These are phyloP conservation scores for Bubo blakistoni DNA, from an alignment of 2,113 vertebrate species.

Conservation along the genomic window DNA sequence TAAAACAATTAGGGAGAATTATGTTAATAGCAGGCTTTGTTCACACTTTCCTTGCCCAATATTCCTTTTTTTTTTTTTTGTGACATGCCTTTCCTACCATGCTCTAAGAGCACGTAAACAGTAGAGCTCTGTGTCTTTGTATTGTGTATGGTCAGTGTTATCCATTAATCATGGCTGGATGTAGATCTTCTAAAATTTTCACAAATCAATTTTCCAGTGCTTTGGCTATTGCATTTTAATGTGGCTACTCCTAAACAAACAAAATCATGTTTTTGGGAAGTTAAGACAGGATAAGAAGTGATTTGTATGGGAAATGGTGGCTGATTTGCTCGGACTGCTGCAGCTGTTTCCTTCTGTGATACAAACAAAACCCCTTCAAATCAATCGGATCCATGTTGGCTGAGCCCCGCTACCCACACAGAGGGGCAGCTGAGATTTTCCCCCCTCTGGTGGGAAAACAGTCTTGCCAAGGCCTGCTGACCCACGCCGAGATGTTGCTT, in stretches of 20 bases:
- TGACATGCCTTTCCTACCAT: not conserved
- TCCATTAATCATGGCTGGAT: conserved; percentile 25
- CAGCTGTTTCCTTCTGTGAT: conserved; percentile 56
- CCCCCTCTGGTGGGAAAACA: not conserved
- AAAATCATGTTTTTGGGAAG: conserved; percentile 1
- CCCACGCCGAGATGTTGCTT: not conserved
- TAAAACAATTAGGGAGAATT: conserved; percentile 64
- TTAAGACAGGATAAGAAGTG: conserved; percentile 33
- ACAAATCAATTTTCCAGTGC: conserved; percentile 57
- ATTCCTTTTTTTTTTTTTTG: not conserved
- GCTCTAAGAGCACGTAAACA: not conserved
- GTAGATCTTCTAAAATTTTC: conserved; percentile 46
- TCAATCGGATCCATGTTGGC: conserved; percentile 23
- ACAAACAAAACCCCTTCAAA: conserved; percentile 26
- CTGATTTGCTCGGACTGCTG: conserved; percentile 32
- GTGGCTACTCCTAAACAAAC: conserved; percentile 48
- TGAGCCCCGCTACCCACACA: not conserved
- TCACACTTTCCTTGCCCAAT: conserved; percentile 29
- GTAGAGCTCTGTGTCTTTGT: conserved; percentile 27
- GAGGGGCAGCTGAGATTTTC: not conserved
- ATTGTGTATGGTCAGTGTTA: conserved; percentile 45
- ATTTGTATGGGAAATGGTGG: conserved; percentile 64
- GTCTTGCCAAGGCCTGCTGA: not conserved
- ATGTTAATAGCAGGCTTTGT: conserved; percentile 52
- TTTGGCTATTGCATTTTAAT: conserved; percentile 47